phyloP scores from a whole-genome alignment of 2,797 vertebrate species.

The Etheostoma perlongum region DNA sequence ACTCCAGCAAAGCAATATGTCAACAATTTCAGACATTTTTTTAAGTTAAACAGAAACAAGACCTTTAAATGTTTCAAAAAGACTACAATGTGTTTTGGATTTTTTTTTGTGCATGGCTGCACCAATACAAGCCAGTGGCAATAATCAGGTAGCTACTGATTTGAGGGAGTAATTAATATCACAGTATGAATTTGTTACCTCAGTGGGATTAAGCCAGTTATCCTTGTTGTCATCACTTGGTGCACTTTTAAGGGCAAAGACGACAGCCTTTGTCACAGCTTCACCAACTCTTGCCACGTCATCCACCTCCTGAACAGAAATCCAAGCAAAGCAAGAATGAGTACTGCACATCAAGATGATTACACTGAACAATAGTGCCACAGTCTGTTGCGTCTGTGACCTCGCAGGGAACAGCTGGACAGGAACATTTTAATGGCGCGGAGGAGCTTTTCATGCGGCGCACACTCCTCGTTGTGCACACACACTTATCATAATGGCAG shows the following conservation, averaged over 20 bases:
- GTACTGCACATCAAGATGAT: not conserved
- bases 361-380: not conserved
- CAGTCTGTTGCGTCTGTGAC: conserved; percentile 39
- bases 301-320: conserved; percentile 87
- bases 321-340: not conserved
- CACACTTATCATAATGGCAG: conserved; percentile 64
- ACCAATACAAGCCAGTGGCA: not conserved
- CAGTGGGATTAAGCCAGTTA: conserved; percentile 95
- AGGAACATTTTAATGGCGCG: conserved; percentile 23
- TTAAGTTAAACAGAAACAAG: not conserved
- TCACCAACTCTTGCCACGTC: conserved; percentile 91
- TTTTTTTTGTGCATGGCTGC: not conserved
- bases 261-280: conserved; percentile 90
- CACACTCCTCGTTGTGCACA: conserved; percentile 22
- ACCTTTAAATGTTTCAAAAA: not conserved
- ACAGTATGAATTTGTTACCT: conserved; percentile 81
- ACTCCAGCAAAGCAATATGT: not conserved
- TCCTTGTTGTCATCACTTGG: conserved; percentile 79
- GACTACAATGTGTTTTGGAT: not conserved
- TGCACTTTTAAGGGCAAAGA: conserved; percentile 90
- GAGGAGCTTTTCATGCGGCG: conserved; percentile 16
- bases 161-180: not conserved
- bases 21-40: too few species aligned
- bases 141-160: not conserved
- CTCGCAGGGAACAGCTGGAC: conserved; percentile 30